A percentile compares a stretch with the other conserved stretches of the same genome.
These are phyloP conservation scores for Bubo bubo DNA, from an alignment of 2,113 vertebrate genomes.

Conservation along the genomic window DNA sequence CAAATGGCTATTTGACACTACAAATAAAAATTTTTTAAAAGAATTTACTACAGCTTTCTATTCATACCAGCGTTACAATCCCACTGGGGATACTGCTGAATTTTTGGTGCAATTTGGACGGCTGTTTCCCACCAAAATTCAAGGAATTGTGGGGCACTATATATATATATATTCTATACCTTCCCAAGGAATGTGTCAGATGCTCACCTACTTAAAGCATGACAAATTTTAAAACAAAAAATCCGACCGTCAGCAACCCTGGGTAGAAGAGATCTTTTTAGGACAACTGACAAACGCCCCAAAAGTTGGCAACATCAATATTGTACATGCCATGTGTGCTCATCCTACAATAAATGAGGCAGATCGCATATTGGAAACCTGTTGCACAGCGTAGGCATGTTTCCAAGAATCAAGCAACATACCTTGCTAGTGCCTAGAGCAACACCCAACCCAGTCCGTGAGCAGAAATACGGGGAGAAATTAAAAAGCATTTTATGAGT, in stretches of 20 bases:
- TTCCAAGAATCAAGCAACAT: not conserved
- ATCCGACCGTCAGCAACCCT: not conserved
- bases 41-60: not conserved
- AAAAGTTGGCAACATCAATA: not conserved
- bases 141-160: not conserved
- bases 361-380: not conserved
- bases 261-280: not conserved
- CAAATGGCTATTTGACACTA: slow-evolving; percentile 28
- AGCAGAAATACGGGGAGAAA: not conserved
- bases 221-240: not conserved
- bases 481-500: not conserved
- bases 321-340: not conserved
- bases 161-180: not conserved
- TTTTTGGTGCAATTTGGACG: not conserved
- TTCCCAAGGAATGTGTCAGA: not conserved
- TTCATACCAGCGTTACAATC: not conserved
- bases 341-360: not conserved
- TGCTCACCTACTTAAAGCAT: not conserved
- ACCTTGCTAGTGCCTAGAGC: not conserved
- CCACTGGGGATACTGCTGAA: not conserved
- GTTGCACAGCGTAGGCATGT: rapidly evolving
- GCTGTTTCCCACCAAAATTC: not conserved
- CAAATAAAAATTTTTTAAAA: slow-evolving; percentile 8
- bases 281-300: not conserved
- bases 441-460: not conserved